Conservation (phyloP, 2,797 vertebrate genomes). For the Poecilia picta region DNA sequence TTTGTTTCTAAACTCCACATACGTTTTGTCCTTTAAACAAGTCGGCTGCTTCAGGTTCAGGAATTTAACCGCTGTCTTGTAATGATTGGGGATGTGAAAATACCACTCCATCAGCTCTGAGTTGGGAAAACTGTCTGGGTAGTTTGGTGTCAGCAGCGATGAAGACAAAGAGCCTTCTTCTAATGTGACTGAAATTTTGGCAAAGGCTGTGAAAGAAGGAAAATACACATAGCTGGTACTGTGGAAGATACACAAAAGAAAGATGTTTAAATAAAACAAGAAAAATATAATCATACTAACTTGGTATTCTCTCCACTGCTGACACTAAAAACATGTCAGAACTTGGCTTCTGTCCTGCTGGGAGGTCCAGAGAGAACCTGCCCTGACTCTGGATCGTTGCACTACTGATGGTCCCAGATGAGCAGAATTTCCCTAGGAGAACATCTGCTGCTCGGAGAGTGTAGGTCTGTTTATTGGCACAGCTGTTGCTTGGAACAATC, state of each 20-base stretch:
- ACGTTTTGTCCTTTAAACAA: too few relatives aligned
- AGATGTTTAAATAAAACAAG: not conserved
- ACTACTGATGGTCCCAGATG: conserved; percentile 34
- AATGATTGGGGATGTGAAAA: too few relatives aligned
- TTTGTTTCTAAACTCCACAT: too few relatives aligned
- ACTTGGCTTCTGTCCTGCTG: conserved; percentile 59
- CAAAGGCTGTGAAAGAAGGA: conserved; percentile 77
- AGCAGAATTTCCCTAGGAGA: conserved; percentile 73
- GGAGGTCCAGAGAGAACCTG: conserved; percentile 69
- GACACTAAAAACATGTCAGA: conserved; percentile 53
- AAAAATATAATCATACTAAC: conserved; percentile 44
- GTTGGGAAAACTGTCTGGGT: too few relatives aligned
- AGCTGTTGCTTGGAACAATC: conserved; percentile 74
- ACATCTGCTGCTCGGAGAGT: conserved; percentile 56
- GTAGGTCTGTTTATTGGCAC: conserved; percentile 81
- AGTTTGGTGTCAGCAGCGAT: too few relatives aligned
- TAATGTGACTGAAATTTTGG: conserved; percentile 80
- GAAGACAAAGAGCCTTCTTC: too few relatives aligned
- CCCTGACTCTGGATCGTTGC: conserved; percentile 57
- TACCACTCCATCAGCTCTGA: too few relatives aligned
- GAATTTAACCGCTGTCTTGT: too few relatives aligned
- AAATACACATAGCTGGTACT: not conserved
- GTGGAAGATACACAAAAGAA: not conserved
- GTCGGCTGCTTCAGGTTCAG: too few relatives aligned
- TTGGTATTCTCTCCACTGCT: conserved; percentile 58